phyloP scores from a whole-genome alignment of 2,113 vertebrate genomes.

The Scomber scombrus region DNA sequence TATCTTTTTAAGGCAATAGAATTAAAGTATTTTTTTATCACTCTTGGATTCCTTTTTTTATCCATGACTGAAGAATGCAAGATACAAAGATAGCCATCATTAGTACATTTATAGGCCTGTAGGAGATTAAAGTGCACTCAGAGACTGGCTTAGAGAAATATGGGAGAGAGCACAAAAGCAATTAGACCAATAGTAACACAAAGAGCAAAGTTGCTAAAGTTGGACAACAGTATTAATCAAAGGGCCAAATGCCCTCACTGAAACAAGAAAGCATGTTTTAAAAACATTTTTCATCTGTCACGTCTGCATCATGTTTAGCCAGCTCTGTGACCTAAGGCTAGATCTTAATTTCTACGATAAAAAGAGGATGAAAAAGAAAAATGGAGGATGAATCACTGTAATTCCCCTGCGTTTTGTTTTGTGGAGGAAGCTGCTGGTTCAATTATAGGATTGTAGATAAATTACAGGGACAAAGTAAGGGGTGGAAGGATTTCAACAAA shows the following conservation, averaged over 20 bases:
- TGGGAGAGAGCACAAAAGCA: conserved; percentile 45
- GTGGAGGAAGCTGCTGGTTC: conserved; percentile 47
- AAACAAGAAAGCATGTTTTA: conserved; percentile 38
- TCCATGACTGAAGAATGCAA: conserved; percentile 8
- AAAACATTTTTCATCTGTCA: conserved; percentile 68
- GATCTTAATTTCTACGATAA: conserved; percentile 63
- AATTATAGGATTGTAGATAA: conserved; percentile 72
- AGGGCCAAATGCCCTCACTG: conserved; percentile 41
- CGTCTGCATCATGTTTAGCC: conserved; percentile 55
- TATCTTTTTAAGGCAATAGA: neutral
- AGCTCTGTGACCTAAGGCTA: conserved; percentile 55
- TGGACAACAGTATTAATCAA: conserved; percentile 66
- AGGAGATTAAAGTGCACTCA: conserved; percentile 54
- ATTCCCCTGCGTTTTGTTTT: conserved; percentile 44
- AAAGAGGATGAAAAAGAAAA: conserved; percentile 43
- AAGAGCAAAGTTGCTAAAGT: conserved; percentile 55
- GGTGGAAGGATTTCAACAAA: conserved; percentile 21
- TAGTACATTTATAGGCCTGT: conserved; percentile 31
- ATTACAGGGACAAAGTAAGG: conserved; percentile 47
- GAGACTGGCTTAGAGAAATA: conserved; percentile 46
- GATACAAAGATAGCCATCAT: conserved; percentile 33
- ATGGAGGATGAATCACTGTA: conserved; percentile 45
- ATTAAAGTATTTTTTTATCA: neutral
- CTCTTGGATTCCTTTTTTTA: neutral
- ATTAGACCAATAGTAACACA: conserved; percentile 49